Percentiles rank a stretch among this genome's conserved stretches.
Conservation (phyloP, 2,113 vertebrate genomes). For the Tetrax tetrax region DNA sequence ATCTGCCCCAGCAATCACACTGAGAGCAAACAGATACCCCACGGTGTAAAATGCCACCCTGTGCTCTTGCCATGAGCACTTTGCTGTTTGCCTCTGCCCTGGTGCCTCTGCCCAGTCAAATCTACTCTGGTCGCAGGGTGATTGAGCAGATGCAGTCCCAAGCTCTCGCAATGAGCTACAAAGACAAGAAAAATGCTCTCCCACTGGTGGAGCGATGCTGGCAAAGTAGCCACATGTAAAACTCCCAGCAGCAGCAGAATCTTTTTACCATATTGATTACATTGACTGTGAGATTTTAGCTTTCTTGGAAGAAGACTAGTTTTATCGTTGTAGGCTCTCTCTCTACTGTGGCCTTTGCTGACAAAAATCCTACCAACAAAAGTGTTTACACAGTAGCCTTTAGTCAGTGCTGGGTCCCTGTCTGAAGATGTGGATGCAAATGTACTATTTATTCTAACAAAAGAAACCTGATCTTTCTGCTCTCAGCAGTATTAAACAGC, state of each 20-base stretch:
- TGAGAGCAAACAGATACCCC: background rate
- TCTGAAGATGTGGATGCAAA: background rate
- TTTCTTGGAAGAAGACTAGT: background rate
- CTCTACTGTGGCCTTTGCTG: background rate
- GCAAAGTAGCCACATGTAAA: background rate
- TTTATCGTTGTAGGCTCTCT: background rate
- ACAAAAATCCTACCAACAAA: background rate
- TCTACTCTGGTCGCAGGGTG: background rate
- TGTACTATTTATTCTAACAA: background rate
- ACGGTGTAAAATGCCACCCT: rapidly evolving
- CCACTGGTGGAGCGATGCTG: background rate
- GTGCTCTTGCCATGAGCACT: rapidly evolving
- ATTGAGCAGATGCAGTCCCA: background rate
- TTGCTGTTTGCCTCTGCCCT: background rate
- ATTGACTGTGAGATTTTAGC: background rate
- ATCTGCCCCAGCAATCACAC: background rate
- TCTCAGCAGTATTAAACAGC: background rate
- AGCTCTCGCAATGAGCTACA: background rate
- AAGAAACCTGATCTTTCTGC: background rate
- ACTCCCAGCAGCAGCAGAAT: background rate
- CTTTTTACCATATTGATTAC: background rate
- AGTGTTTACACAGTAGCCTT: background rate
- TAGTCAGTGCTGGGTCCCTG: background rate
- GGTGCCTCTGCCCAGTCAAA: background rate
- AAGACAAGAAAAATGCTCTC: background rate